These are phyloP conservation scores for Centropus bengalensis DNA, from an alignment of 2,113 vertebrate genomes.

Conservation along the genomic window DNA sequence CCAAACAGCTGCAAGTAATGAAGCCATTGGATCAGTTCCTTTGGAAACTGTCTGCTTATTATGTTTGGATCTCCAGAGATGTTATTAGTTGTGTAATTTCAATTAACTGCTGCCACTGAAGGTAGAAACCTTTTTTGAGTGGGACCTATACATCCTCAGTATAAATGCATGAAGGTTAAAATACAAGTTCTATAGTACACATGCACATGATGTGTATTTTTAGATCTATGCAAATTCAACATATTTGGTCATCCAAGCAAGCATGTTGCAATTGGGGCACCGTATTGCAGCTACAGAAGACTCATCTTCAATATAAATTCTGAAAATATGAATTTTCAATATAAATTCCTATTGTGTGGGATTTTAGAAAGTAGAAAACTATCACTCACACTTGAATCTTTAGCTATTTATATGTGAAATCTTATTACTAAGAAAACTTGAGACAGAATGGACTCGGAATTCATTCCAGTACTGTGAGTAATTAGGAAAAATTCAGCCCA, in stretches of 20 bases:
- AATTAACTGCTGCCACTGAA: not conserved
- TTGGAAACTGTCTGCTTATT: not conserved
- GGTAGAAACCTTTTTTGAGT: not conserved
- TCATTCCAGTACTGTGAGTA: not conserved
- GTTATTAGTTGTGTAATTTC: not conserved
- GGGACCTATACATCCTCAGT: not conserved
- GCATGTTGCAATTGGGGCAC: not conserved
- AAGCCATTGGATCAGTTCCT: conserved; percentile 1
- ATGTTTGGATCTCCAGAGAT: not conserved
- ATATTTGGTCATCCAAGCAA: not conserved
- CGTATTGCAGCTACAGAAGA: not conserved
- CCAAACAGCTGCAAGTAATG: conserved; percentile 13
- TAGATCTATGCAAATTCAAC: not conserved
- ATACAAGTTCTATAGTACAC: not conserved
- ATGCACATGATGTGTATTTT: not conserved
- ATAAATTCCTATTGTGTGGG: not conserved
- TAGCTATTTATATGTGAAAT: not conserved
- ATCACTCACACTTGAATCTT: not conserved
- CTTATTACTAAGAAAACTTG: not conserved
- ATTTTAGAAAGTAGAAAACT: not conserved
- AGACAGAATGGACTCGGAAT: not conserved
- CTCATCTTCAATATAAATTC: not conserved
- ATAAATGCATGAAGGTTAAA: not conserved
- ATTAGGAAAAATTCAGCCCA: not conserved
- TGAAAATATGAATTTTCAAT: not conserved